Evolutionary conservation across 2,113 vertebrate species (phyloP).

Genomic region (Pterocles burchelli): DNA sequence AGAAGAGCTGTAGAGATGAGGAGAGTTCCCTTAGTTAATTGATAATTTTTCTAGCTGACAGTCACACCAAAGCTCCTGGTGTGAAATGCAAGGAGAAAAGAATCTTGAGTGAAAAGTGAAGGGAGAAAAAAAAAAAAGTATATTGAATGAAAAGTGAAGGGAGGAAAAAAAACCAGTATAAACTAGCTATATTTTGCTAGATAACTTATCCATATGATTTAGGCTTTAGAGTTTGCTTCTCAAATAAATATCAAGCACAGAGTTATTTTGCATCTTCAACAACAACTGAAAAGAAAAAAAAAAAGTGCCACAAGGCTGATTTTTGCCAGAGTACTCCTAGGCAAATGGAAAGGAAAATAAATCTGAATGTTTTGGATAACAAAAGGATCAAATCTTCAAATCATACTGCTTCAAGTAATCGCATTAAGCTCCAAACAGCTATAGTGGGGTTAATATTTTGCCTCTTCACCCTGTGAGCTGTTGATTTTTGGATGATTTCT

Average conservation of each 20-base stretch:
- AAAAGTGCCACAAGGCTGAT: not conserved
- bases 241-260: not conserved
- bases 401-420: not conserved
- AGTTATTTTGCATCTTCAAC: not conserved
- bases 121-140: not conserved
- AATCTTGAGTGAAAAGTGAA: not conserved
- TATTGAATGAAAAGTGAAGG: not conserved
- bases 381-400: not conserved
- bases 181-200: not conserved
- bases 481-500: not conserved
- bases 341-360: not conserved
- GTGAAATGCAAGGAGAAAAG: not conserved
- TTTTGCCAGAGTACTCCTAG: not conserved
- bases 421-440: not conserved
- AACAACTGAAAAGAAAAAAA: not conserved
- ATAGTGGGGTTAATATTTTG: not conserved
- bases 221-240: not conserved
- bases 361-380: not conserved
- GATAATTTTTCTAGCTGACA: conserved; percentile 40
- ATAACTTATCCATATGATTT: not conserved
- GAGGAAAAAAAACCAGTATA: not conserved
- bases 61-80: not conserved
- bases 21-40: conserved; percentile 12
- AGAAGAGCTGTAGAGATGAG: not conserved
- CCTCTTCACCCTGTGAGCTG: not conserved